phyloP scores from a whole-genome alignment of 1,140 invertebrate genomes.

The Bombus sylvicola region DNA sequence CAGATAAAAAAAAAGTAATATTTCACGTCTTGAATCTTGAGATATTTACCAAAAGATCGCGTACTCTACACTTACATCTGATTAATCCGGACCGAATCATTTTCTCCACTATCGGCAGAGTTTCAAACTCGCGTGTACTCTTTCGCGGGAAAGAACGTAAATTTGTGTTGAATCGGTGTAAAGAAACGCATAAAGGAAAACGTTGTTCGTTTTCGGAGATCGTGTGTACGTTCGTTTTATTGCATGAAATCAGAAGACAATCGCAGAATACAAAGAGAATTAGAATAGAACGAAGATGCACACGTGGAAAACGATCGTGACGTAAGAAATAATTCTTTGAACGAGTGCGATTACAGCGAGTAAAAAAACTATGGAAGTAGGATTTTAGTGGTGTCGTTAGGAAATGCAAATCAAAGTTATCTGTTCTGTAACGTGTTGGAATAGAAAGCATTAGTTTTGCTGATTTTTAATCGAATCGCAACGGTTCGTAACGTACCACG shows the following conservation, averaged over 20 bases:
- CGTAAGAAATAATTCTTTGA: neutral
- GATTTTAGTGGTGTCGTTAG: neutral
- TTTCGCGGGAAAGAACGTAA: neutral
- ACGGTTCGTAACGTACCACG: neutral
- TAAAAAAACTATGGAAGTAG: neutral
- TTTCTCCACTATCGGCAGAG: neutral
- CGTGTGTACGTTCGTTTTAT: neutral
- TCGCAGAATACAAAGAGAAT: too few relatives aligned
- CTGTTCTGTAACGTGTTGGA: too few relatives aligned
- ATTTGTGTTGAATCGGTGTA: neutral
- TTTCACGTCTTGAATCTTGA: neutral
- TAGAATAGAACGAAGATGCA: neutral
- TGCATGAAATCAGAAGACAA: too few relatives aligned
- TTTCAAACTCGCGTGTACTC: neutral
- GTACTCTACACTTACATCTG: neutral
- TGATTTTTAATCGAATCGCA: neutral
- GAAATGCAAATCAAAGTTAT: neutral
- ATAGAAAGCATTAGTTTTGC: too few relatives aligned
- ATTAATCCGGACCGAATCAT: neutral
- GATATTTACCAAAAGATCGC: constrained; percentile 21
- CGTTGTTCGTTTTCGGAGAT: neutral
- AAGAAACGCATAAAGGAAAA: neutral
- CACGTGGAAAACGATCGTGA: constrained; percentile 34
- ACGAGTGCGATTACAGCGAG: neutral
- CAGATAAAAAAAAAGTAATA: constrained; percentile 43